Conservation (phyloP, 1,140 invertebrate genomes). For the Popillia japonica region DNA sequence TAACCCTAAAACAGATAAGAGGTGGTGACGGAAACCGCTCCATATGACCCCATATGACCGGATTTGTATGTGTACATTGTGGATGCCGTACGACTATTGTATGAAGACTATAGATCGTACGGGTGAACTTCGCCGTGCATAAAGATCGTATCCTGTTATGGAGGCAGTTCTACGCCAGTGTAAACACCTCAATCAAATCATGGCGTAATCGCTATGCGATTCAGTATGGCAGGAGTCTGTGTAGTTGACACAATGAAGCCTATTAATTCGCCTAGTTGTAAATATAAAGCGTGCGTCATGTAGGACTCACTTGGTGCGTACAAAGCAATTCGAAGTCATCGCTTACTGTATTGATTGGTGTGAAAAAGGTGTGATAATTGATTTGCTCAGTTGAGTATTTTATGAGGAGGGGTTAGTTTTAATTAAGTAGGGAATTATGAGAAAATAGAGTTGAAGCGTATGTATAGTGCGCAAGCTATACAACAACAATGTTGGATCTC, state of each 20-base stretch:
- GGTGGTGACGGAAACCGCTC: background rate
- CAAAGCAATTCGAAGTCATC: background rate
- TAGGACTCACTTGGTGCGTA: too few relatives aligned
- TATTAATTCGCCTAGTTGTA: background rate
- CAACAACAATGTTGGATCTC: too few relatives aligned
- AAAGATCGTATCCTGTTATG: background rate
- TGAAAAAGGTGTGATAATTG: too few relatives aligned
- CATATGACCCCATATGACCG: background rate
- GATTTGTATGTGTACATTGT: background rate
- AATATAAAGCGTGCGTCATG: background rate
- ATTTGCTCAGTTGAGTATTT: too few relatives aligned
- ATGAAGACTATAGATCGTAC: background rate
- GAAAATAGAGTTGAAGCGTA: too few relatives aligned
- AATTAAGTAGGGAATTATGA: too few relatives aligned
- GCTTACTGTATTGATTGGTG: too few relatives aligned
- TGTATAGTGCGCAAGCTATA: too few relatives aligned
- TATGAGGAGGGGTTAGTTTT: too few relatives aligned
- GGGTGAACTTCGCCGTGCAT: background rate
- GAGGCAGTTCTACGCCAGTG: background rate
- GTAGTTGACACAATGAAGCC: background rate
- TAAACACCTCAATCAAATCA: slow-evolving; percentile 20
- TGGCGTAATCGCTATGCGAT: background rate
- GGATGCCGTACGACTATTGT: background rate
- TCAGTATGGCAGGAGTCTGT: background rate
- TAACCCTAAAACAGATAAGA: background rate